Percentiles rank a stretch among this genome's conserved stretches.
phyloP scores from a whole-genome alignment of 2,797 vertebrate species.

The Pristis pectinata region DNA sequence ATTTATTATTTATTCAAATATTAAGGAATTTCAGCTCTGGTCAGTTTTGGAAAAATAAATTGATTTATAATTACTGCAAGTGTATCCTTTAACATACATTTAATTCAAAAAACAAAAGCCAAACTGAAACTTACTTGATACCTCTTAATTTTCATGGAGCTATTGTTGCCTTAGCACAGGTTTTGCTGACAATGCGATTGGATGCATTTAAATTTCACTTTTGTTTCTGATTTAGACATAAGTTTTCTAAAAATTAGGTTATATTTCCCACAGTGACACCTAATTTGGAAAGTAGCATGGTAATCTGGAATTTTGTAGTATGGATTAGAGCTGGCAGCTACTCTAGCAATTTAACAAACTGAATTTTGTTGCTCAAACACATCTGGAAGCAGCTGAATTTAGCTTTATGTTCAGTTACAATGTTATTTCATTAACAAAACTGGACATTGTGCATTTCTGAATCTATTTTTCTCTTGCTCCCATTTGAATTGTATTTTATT shows the following conservation, averaged over 20 bases:
- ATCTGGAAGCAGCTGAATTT: background rate
- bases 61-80: background rate
- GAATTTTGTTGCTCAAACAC: background rate
- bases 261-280: background rate
- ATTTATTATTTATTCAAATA: background rate
- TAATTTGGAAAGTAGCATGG: too few species aligned
- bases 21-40: background rate
- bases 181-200: background rate
- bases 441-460: conserved; percentile 19
- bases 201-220: background rate
- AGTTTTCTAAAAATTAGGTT: background rate
- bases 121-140: background rate
- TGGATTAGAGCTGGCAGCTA: background rate
- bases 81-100: background rate
- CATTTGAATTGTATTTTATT: background rate
- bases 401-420: background rate
- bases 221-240: background rate
- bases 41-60: background rate
- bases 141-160: background rate
- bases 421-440: background rate
- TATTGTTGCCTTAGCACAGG: too few species aligned
- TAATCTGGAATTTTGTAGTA: background rate
- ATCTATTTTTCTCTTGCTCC: background rate
- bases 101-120: too few species aligned
- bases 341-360: background rate